These are phyloP conservation scores for Arremon aurantiirostris DNA, from an alignment of 2,797 vertebrate species.

Conservation along the genomic window DNA sequence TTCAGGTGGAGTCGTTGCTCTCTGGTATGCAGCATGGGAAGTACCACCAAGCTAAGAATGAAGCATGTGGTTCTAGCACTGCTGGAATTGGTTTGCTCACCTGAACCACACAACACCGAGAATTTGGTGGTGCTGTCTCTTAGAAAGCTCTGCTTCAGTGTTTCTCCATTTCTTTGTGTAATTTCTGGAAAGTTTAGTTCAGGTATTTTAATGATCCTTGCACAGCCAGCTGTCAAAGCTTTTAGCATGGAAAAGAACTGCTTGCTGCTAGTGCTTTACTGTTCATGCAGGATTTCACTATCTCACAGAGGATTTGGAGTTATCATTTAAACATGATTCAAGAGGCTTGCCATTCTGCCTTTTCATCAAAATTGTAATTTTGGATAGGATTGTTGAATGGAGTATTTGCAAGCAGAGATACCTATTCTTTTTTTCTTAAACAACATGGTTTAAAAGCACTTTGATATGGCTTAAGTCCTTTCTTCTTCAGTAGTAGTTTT, in stretches of 20 bases:
- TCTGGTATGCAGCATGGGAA: not conserved
- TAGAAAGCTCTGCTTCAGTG: not conserved
- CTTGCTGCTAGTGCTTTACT: not conserved
- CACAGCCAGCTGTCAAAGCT: not conserved
- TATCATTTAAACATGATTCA: not conserved
- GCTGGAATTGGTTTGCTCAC: not conserved
- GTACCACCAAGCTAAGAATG: not conserved
- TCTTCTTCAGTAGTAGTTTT: not conserved
- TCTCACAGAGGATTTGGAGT: not conserved
- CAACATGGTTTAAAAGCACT: not conserved
- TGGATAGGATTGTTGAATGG: not conserved
- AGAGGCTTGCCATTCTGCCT: not conserved
- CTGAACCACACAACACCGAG: not conserved
- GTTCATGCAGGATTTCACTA: not conserved
- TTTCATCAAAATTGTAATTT: not conserved
- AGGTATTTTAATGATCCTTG: not conserved
- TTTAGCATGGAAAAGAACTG: not conserved
- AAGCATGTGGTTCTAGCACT: not conserved
- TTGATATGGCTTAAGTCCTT: not conserved
- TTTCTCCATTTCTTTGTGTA: not conserved
- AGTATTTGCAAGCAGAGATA: not conserved
- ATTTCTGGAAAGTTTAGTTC: not conserved
- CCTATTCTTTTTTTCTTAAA: not conserved
- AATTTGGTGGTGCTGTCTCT: not conserved
- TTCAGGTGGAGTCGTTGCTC: not conserved